A percentile compares a stretch with the other conserved stretches of the same genome.
These are phyloP conservation scores for Opisthograptis luteolata DNA, from an alignment of 2,888 invertebrate genomes.

Conservation along the genomic window DNA sequence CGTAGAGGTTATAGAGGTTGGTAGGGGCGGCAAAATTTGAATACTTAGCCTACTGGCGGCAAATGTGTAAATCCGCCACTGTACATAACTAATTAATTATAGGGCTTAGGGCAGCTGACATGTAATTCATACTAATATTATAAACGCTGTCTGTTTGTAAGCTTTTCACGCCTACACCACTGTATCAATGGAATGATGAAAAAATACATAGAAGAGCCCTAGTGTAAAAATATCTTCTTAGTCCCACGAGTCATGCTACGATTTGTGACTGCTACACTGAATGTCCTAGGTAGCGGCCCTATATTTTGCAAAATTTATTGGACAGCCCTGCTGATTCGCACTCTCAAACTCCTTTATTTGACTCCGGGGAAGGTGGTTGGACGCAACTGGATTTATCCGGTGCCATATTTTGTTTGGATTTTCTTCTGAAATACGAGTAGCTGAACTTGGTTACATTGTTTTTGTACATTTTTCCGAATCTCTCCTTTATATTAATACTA, in stretches of 20 bases:
- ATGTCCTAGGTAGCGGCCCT: slow-evolving; percentile 6
- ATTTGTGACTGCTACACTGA: slow-evolving; percentile 14
- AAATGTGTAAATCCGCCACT: too few species aligned
- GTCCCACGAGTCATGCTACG: slow-evolving; percentile 13
- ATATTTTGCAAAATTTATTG: slow-evolving; percentile 18
- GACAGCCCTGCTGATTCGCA: slow-evolving; percentile 12
- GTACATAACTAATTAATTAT: too few species aligned
- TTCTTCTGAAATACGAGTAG: slow-evolving; percentile 4
- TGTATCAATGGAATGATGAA: too few species aligned
- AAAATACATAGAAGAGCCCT: too few species aligned
- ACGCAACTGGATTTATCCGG: slow-evolving; percentile 21
- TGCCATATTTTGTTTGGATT: slow-evolving; percentile 17
- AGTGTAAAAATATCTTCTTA: slow-evolving; percentile 7
- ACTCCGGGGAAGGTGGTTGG: slow-evolving; percentile 21
- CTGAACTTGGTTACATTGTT: not conserved
- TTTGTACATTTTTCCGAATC: not conserved
- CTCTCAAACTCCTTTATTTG: slow-evolving; percentile 28
- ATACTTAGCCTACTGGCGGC: too few species aligned
- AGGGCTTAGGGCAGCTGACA: too few species aligned
- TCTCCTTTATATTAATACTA: too few species aligned
- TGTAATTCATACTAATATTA: too few species aligned
- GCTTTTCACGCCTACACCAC: too few species aligned
- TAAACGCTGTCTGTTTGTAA: too few species aligned
- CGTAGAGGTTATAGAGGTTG: too few species aligned
- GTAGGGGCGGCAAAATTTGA: too few species aligned